Evolutionary conservation across 2,888 invertebrate species (phyloP), one percentile per base, ranked within the genome.

Genomic region (Agrochola macilenta): DNA sequence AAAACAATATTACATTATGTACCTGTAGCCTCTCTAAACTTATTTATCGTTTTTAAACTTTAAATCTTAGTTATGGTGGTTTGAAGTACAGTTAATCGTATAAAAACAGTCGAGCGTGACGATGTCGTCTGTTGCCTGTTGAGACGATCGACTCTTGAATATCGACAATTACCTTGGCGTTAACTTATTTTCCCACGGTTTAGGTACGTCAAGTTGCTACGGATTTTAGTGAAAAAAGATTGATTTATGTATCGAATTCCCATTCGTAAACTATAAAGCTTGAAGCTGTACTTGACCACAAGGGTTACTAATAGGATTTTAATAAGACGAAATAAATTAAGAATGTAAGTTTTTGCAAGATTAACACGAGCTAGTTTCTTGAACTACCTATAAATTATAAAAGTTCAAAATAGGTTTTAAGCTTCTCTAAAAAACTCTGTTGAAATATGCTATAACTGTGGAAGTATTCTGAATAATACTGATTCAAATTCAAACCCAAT

Each of bases 171-270:
- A 90, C 89, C 91, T 90, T 89, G 90, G 89, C 90, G 89, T 88
- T 91, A 90, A 91, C 90, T 92, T 87, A 86, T 93, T 94, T 95
- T 95, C 95, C 95, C 95, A 95, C 92, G 86, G 83, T 90, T 81
- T 66, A 65, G 49, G 30, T 66, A 65, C 46, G 23, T 64, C 69
- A 57, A 66, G 30, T 78, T 30, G 70, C 63, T 69, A 69, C 64
- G 61, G 54, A 70, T 66, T 72, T 63, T 52, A 43, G 4, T 57
- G 23, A 35, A 69, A 68, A 73, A 69, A 68, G 20, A 52, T 58
- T 60, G 58, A 68, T 69, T 80, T 75, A 60, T 14, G 11, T 26
- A 54, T 68, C 52, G n/a, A n/a, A 69, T 72, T 65, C 46, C 54
- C 39, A 30, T 64, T 66, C 43, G 14, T 82, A 49, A 54, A 69